These are phyloP conservation scores for Sebastes trivittatus DNA, from an alignment of 2,797 vertebrate species.

Conservation along the genomic window DNA sequence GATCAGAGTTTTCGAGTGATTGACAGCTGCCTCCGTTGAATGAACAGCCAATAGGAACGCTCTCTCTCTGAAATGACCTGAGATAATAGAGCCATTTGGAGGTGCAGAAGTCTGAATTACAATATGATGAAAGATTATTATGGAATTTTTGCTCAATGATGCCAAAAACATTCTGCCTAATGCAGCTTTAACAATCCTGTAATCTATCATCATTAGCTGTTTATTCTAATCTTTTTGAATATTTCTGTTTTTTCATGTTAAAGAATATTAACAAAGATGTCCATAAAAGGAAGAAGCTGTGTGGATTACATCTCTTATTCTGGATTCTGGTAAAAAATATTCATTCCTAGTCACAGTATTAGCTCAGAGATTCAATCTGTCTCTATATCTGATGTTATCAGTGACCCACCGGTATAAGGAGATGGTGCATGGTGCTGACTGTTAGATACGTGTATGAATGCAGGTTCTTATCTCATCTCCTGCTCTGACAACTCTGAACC, in stretches of 20 bases:
- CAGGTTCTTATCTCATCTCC: slow-evolving; percentile 60
- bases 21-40: too few relatives aligned
- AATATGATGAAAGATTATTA: too few relatives aligned
- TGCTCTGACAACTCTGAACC: slow-evolving; percentile 59
- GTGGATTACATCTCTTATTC: slow-evolving; percentile 7
- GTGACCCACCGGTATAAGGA: slow-evolving; percentile 13
- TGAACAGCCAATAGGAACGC: too few relatives aligned
- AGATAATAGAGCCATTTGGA: too few relatives aligned
- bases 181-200: too few relatives aligned
- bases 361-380: slow-evolving; percentile 31
- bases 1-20: too few relatives aligned
- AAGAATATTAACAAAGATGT: slow-evolving; percentile 3
- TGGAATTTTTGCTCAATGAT: too few relatives aligned
- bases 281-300: slow-evolving; percentile 13
- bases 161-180: too few relatives aligned
- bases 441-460: slow-evolving; percentile 42
- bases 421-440: slow-evolving; percentile 30
- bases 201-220: not conserved
- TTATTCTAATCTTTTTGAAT: not conserved
- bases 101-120: too few relatives aligned
- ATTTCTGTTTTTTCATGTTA: not conserved
- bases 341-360: slow-evolving; percentile 32
- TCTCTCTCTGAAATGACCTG: too few relatives aligned
- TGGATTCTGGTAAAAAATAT: not conserved
- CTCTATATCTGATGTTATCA: slow-evolving; percentile 61